Base-by-base conservation (phyloP, 1,140 invertebrate species). In the Colletes latitarsis region DNA sequence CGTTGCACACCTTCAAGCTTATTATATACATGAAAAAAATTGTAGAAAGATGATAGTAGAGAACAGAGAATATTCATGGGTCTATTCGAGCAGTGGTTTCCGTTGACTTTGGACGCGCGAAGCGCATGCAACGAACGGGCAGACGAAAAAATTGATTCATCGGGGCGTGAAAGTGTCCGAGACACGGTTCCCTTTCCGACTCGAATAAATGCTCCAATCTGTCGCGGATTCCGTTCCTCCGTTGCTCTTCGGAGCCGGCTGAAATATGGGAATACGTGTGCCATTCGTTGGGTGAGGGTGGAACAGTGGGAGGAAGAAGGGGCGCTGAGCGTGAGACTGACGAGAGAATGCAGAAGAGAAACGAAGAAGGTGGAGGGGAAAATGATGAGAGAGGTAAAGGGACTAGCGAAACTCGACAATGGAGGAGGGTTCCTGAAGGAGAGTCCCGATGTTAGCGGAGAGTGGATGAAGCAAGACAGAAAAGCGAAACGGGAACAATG, bases 401-500 rank as follows among this genome's bases (percentile, higher is more conserved):
- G 39, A 39, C 70, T 69, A 63, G 79, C 49, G 70, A 82, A 86
- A 84, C 80, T 78, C 84, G 82, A 88, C 87, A 85, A 89, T 89
- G 74, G 86, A 62, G 81, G 77, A 85, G 81, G 77, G 76, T 84
- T 88, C 87, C 83, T 80, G 79, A 74, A 81, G 77, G 70, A 85
- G 83, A 79, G 60, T 10, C 62, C 52, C 43, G 58, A 83, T 77
- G 77, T 55, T 70, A 77, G 66, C 30, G 75, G 55, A 43, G 78
- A 62, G 66, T 73, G 77, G 82, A 84, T 79, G 73, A 82, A 85
- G 53, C 77, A 75, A 53, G 77, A 86, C 60, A 67, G 82, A 80
- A 78, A 76, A 82, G 72, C 80, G 63, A 86, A 88, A 82, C 75
- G 80, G 63, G 81, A 85, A 89, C 85, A 88, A 89, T 88, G 79